Conservation (phyloP, 1,140 invertebrate genomes). For the Rhyzopertha dominica region DNA sequence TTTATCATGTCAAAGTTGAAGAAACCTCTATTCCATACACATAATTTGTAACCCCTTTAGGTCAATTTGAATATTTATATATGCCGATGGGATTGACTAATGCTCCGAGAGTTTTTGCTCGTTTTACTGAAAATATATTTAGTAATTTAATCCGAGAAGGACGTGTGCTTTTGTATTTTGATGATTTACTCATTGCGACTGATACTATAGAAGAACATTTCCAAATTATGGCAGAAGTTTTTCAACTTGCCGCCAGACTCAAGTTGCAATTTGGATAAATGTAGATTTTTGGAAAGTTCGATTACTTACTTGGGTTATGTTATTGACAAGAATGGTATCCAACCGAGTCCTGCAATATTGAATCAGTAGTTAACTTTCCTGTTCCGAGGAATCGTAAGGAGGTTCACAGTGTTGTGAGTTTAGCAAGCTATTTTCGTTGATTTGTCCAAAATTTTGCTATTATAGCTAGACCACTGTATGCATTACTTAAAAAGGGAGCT, state of each 20-base stretch:
- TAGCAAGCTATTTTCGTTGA: conserved; percentile 32
- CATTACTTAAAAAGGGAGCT: too few relatives aligned
- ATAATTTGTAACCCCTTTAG: conserved; percentile 25
- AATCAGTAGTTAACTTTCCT: conserved; percentile 15
- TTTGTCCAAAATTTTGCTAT: conserved; percentile 28
- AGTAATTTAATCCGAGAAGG: conserved; percentile 16
- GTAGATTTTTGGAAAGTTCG: conserved; percentile 5
- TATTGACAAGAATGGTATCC: neutral
- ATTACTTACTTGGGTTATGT: conserved; percentile 14
- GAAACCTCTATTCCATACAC: conserved; percentile 26
- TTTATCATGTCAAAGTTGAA: conserved; percentile 35
- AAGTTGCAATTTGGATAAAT: conserved; percentile 10
- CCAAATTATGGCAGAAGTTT: conserved; percentile 1
- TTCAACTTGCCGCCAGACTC: neutral
- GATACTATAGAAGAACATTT: neutral
- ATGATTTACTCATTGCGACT: conserved; percentile 37
- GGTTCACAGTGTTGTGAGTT: conserved; percentile 29
- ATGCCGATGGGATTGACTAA: conserved; percentile 32
- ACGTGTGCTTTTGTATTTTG: conserved; percentile 32
- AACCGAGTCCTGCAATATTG: neutral
- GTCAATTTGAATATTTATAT: conserved; percentile 29
- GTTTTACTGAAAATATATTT: conserved; percentile 15
- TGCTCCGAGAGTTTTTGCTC: conserved; percentile 22
- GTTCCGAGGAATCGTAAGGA: conserved; percentile 25
- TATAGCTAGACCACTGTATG: conserved; percentile 27